phyloP scores from a whole-genome alignment of 1,140 invertebrate genomes.

The Drosophila aff. region DNA sequence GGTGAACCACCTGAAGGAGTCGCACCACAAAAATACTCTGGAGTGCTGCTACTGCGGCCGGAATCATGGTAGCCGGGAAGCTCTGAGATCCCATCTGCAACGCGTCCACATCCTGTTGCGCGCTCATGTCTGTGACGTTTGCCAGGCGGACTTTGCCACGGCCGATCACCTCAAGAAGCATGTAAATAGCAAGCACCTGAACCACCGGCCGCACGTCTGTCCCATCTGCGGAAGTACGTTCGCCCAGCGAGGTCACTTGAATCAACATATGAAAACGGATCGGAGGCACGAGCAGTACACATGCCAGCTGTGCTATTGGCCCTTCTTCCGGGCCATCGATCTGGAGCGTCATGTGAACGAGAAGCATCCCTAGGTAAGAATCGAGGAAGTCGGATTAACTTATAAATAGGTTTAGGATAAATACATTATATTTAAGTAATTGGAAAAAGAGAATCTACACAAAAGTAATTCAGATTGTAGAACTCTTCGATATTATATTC shows the following conservation, averaged over 20 bases:
- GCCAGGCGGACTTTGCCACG: constrained; percentile 63
- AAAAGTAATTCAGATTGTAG: too few relatives aligned
- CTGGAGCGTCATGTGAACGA: constrained; percentile 47
- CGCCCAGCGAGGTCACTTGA: constrained; percentile 53
- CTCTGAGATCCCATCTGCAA: constrained; percentile 58
- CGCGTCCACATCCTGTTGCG: constrained; percentile 64
- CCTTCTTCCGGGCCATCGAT: constrained; percentile 63
- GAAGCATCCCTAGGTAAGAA: constrained; percentile 23
- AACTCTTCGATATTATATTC: neutral
- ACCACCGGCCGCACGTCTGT: constrained; percentile 38
- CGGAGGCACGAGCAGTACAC: constrained; percentile 13
- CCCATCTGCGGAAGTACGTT: constrained; percentile 56
- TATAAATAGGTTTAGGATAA: neutral
- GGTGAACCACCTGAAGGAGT: constrained; percentile 45
- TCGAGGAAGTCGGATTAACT: neutral
- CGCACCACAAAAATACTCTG: constrained; percentile 43
- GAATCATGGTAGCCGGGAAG: constrained; percentile 52
- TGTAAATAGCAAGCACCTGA: constrained; percentile 41
- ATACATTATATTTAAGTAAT: neutral
- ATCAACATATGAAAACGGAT: constrained; percentile 51
- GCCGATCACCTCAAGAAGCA: constrained; percentile 67
- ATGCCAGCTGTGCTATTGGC: constrained; percentile 46
- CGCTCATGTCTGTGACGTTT: constrained; percentile 44
- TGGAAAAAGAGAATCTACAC: too few relatives aligned
- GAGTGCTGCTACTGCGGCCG: constrained; percentile 64